Base-by-base conservation (phyloP, 1,140 invertebrate species). In the Drosophila nigromelanica region DNA sequence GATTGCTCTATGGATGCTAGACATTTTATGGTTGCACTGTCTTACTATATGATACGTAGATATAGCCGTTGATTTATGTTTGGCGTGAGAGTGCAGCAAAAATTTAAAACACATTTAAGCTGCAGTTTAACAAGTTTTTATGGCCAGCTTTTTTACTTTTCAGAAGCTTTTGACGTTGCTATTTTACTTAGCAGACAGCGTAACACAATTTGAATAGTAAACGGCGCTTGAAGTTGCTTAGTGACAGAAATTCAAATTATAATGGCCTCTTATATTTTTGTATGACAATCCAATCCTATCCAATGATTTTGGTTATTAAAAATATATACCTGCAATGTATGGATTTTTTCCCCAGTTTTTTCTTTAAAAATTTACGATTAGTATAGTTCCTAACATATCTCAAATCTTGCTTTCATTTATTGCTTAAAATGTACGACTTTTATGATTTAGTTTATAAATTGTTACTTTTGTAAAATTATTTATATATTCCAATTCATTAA, bases 41-140 rank as follows among this genome's bases (percentile, higher is more conserved):
- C 69, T 52, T 30, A 50, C n/a, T 52, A 64, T 64, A 70, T 48
- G 59, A 63, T 42, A 24, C 51, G 30, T 18, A 47, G 67, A 70
- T 70, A 63, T 62, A 62, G 63, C 58, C 35, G 54, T 39, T 80
- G 81, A 85, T 85, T 85, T 85, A 85, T 86, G 69, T 48, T 71
- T 58, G 81, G 78, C 80, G 77, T 74, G 80, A 85, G 80, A 85
- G 78, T 76, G 63, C 69, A 52, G 61, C 63, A 33, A 60, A 52
- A 59, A 48, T 30, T 47, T 60, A 24, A 58, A 68, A 45, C 61
- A 66, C 39, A 66, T 52, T 51, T 79, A 79, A 82, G 69, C 61
- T 54, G 12, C 45, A 50, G 54, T 39, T 48, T 76, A 85, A 82
- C 80, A 82, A 72, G 43, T 11, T 55, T 87, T 85, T 87, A 85